Base-by-base conservation (phyloP, 2,888 invertebrate species). In the Hypena proboscidalis region DNA sequence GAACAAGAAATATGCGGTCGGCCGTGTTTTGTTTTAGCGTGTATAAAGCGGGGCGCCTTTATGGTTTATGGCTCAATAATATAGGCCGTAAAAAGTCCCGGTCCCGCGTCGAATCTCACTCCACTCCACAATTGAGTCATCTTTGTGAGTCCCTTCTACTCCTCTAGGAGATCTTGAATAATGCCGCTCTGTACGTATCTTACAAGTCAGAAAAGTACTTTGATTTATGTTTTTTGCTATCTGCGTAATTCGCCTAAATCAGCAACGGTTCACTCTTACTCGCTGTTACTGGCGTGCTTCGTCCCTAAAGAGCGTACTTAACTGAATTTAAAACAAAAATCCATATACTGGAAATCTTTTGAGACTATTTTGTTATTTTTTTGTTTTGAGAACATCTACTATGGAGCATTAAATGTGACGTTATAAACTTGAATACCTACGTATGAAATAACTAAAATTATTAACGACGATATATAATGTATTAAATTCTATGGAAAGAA, bases 1-100 rank as follows among this genome's bases (percentile, higher is more conserved):
- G 79, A 80, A 80, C 72, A 75, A 72, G 76, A 81, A 83, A 80
- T 82, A 79, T 79, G 80, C 77, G 79, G 76, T 71, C 69, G 76
- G 69, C 57, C 57, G 74, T 80, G 79, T 81, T 84, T 85, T 85
- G 80, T 85, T 81, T 80, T 73, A 81, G 71, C 75, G 77, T 78
- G 82, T 83, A 84, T 80, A 83, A 81, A 82, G 45, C 77, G 78
- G 72, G 71, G 64, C 69, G 77, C 75, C 71, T 83, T 85, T 84
- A 86, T 85, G 83, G 83, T 84, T 87, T 86, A 87, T 85, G 65
- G 83, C 82, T 77, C 81, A 85, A 87, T 87, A 87, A 83, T 85
- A 83, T 79, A 74, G 85, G 67, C 67, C 80, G 74, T 86, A 85
- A 86, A 84, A 77, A 74, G 64, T 68, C 70, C 73, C 75, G 72